phyloP scores from a whole-genome alignment of 2,113 vertebrate species.

The Benitochromis conjunctus region DNA sequence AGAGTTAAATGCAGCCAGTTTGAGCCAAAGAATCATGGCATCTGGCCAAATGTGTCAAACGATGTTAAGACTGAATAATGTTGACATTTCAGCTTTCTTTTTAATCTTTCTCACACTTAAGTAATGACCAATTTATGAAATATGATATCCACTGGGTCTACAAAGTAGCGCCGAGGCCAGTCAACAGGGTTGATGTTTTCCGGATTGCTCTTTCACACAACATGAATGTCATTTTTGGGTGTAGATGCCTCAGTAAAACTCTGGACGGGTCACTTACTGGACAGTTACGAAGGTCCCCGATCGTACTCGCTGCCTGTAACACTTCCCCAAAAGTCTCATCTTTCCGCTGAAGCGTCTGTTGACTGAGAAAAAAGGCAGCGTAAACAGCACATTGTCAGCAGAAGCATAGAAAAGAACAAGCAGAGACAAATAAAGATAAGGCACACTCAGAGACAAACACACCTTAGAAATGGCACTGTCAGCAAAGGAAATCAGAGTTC shows the following conservation, averaged over 20 bases:
- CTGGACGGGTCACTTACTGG: conserved; percentile 77
- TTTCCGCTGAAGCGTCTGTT: conserved; percentile 84
- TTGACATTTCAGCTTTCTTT: not conserved
- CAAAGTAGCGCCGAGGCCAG: too few species aligned
- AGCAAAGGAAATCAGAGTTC: not conserved
- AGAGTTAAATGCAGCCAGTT: not conserved
- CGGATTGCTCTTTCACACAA: accelerated
- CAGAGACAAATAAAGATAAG: not conserved
- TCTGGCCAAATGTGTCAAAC: not conserved
- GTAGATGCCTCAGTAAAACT: not conserved
- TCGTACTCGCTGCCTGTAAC: conserved; percentile 87
- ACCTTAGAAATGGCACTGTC: not conserved
- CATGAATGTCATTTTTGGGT: not conserved
- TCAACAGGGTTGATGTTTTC: not conserved
- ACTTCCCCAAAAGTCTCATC: conserved; percentile 91
- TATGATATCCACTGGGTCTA: not conserved
- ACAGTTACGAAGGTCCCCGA: conserved; percentile 91
- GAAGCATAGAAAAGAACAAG: not conserved
- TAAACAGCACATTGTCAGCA: not conserved
- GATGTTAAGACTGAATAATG: not conserved
- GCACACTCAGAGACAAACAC: not conserved
- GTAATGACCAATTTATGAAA: not conserved
- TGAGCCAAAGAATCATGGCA: not conserved
- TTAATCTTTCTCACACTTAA: not conserved
- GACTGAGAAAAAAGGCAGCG: conserved; percentile 68